Percentiles rank a stretch among this genome's conserved stretches.
Conservation (phyloP, 2,113 vertebrate genomes). For the Pica pica region DNA sequence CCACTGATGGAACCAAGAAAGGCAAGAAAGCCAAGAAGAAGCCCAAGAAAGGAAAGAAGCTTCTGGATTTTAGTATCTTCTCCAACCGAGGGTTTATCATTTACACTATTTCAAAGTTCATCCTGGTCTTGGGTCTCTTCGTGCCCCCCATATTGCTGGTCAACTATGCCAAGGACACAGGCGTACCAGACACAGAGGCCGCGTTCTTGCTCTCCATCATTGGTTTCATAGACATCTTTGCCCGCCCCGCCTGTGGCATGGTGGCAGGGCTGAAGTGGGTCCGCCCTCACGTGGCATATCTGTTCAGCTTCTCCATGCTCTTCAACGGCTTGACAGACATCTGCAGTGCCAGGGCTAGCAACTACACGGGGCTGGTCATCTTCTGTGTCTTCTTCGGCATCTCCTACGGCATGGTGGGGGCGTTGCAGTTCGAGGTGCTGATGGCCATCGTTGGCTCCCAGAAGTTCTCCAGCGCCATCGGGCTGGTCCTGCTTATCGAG, state of each 20-base stretch:
- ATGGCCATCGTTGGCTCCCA: slow-evolving; percentile 75
- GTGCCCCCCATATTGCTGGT: slow-evolving; percentile 79
- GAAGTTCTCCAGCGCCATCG: slow-evolving; percentile 78
- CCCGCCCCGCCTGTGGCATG: slow-evolving; percentile 75
- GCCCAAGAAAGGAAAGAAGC: slow-evolving; percentile 65
- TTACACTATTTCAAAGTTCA: slow-evolving; percentile 75
- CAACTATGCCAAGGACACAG: slow-evolving; percentile 79
- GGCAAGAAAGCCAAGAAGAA: slow-evolving; percentile 54
- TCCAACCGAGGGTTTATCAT: slow-evolving; percentile 71
- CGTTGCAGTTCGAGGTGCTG: slow-evolving; percentile 80
- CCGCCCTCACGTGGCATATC: slow-evolving; percentile 66
- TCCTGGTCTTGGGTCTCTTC: slow-evolving; percentile 78
- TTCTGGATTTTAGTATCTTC: slow-evolving; percentile 77
- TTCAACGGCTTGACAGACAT: slow-evolving; percentile 79
- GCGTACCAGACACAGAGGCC: slow-evolving; percentile 73
- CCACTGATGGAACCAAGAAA: slow-evolving; percentile 50
- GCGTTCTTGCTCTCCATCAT: slow-evolving; percentile 79
- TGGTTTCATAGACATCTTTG: slow-evolving; percentile 79
- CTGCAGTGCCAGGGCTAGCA: slow-evolving; percentile 68
- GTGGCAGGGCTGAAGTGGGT: slow-evolving; percentile 73
- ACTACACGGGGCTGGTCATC: slow-evolving; percentile 68
- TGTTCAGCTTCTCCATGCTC: slow-evolving; percentile 77
- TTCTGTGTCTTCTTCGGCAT: slow-evolving; percentile 80
- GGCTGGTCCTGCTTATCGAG: slow-evolving; percentile 75
- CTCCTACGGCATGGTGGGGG: slow-evolving; percentile 80